A percentile compares a stretch with the other conserved stretches of the same genome.
These are phyloP conservation scores for Formica selysi DNA, from an alignment of 1,140 invertebrate genomes.

Conservation along the genomic window DNA sequence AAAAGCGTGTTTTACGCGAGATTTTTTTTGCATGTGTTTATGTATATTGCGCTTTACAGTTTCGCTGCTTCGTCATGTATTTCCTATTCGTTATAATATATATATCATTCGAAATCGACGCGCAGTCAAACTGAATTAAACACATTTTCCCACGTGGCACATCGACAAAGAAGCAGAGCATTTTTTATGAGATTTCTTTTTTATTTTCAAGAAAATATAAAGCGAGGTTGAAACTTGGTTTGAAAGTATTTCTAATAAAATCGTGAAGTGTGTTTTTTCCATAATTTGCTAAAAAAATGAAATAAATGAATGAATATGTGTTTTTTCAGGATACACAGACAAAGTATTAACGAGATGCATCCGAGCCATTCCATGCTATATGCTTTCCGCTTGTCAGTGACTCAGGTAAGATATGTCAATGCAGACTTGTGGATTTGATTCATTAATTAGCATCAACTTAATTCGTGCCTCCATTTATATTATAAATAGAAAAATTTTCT, in stretches of 20 bases:
- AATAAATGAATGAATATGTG: not conserved
- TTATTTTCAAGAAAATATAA: not conserved
- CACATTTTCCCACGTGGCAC: not conserved
- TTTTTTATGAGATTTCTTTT: not conserved
- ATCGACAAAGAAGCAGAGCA: not conserved
- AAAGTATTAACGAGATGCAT: slow-evolving; percentile 78
- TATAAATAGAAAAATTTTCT: not conserved
- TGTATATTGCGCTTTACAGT: not conserved
- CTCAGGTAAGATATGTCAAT: slow-evolving; percentile 74
- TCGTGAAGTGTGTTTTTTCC: not conserved
- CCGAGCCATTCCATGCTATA: slow-evolving; percentile 75
- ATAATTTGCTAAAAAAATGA: not conserved
- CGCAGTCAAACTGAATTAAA: not conserved
- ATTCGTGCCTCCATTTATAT: not conserved
- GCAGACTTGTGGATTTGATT: too few relatives aligned
- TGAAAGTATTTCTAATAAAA: not conserved
- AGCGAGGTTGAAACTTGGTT: not conserved
- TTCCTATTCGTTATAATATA: not conserved
- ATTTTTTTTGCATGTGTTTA: slow-evolving; percentile 1
- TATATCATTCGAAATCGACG: not conserved
- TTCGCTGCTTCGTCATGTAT: not conserved
- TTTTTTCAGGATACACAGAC: slow-evolving; percentile 73
- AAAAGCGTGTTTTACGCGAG: too few relatives aligned
- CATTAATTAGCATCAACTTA: not conserved
- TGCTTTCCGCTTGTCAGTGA: slow-evolving; percentile 78